A percentile compares a stretch with the other conserved stretches of the same genome.
phyloP scores from a whole-genome alignment of 1,140 invertebrate species.

The Ganaspis sp. region DNA sequence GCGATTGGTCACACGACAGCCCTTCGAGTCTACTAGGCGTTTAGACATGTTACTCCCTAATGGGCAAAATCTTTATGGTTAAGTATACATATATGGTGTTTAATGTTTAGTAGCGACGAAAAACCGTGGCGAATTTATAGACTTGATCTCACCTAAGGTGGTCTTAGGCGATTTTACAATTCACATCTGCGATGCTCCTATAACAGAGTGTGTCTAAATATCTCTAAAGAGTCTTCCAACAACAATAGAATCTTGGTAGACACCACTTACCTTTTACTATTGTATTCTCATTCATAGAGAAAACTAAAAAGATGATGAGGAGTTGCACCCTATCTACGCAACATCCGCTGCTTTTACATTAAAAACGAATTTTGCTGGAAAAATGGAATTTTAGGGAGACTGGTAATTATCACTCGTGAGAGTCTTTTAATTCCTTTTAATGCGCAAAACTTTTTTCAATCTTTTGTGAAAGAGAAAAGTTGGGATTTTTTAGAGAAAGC shows the following conservation, averaged over 20 bases:
- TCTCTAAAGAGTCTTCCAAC: conserved; percentile 35
- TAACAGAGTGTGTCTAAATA: conserved; percentile 58
- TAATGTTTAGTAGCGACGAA: conserved; percentile 51
- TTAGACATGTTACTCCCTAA: conserved; percentile 47
- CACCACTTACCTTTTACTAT: conserved; percentile 30
- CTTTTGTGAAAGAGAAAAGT: too few species aligned
- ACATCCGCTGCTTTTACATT: not conserved
- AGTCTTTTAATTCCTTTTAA: conserved; percentile 4
- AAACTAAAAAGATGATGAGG: not conserved
- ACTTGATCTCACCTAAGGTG: conserved; percentile 53
- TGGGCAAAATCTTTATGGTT: conserved; percentile 35
- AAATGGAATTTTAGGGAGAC: not conserved
- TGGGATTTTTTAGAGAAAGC: too few species aligned
- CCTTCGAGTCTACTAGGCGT: conserved; percentile 41
- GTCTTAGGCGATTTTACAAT: conserved; percentile 42
- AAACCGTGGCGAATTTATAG: conserved; percentile 57
- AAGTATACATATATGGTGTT: conserved; percentile 35
- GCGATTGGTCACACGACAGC: conserved; percentile 56
- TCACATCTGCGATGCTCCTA: conserved; percentile 49
- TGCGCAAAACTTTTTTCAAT: not conserved
- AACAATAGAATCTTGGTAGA: conserved; percentile 45
- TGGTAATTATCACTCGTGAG: not conserved
- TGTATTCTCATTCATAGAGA: not conserved
- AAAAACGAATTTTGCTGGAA: not conserved
- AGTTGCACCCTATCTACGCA: not conserved